Conservation (phyloP, 2,113 vertebrate species). For the Ophthalmolycus amberensis region DNA sequence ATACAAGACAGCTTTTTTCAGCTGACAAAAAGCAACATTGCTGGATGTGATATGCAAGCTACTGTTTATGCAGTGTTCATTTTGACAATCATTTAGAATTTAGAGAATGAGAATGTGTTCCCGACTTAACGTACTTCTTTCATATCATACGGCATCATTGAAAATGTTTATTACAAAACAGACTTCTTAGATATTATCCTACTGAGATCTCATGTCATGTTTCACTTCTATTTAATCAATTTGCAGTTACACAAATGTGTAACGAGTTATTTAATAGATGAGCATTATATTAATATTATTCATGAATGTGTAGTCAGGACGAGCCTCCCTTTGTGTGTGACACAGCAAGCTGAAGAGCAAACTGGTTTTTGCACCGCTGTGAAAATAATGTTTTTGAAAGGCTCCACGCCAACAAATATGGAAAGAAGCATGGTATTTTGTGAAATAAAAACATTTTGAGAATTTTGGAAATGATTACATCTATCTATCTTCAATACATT, state of each 20-base stretch:
- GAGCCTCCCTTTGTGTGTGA: not conserved
- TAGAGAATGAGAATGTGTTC: not conserved
- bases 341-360: not conserved
- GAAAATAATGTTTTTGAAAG: no score
- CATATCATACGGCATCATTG: not conserved
- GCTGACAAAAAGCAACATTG: no score
- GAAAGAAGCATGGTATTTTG: not conserved
- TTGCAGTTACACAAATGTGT: not conserved
- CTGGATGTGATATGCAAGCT: not conserved
- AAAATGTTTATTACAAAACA: not conserved
- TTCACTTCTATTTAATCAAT: not conserved
- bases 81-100: not conserved
- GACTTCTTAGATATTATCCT: not conserved
- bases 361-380: not conserved
- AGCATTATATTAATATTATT: not conserved
- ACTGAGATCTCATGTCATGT: not conserved
- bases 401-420: no score
- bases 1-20: conserved; percentile 9
- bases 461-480: no score
- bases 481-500: no score
- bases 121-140: not conserved
- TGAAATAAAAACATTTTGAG: not conserved
- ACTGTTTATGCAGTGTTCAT: not conserved
- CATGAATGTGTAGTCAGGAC: not conserved
- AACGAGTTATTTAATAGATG: not conserved